Evolutionary conservation across 1,140 invertebrate species (phyloP).

Genomic region (Drosophila serrata): DNA sequence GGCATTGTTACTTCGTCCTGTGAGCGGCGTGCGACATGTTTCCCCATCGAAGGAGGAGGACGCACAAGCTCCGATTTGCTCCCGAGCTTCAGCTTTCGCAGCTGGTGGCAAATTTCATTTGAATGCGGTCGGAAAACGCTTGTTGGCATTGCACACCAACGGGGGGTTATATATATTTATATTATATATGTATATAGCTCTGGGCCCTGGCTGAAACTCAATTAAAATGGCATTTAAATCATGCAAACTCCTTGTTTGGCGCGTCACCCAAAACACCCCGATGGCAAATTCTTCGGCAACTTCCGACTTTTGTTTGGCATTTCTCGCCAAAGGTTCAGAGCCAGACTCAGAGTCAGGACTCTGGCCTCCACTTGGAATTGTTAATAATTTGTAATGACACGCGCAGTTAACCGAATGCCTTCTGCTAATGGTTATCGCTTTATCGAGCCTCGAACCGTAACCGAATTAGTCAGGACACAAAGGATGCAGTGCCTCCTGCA

Average conservation of each 20-base stretch:
- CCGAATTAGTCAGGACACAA: constrained; percentile 52
- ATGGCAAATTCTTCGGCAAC: constrained; percentile 65
- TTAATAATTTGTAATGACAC: constrained; percentile 76
- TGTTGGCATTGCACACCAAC: constrained; percentile 76
- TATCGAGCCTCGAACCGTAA: constrained; percentile 30
- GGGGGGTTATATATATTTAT: constrained; percentile 44
- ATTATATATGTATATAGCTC: constrained; percentile 5
- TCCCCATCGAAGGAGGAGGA: constrained; percentile 9
- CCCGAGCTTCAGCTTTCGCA: constrained; percentile 28
- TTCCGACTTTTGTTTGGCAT: constrained; percentile 21
- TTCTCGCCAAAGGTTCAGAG: constrained; percentile 1
- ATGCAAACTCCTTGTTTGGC: constrained; percentile 69
- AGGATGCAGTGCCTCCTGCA: constrained; percentile 53
- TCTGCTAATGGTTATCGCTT: constrained; percentile 20
- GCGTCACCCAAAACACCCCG: constrained; percentile 46
- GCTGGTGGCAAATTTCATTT: constrained; percentile 78
- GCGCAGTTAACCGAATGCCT: constrained; percentile 37
- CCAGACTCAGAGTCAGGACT: neutral
- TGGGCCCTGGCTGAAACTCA: constrained; percentile 56
- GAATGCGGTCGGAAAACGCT: constrained; percentile 67
- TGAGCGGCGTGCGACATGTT: constrained; percentile 72
- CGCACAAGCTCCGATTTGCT: constrained; percentile 8
- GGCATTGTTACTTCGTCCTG: constrained; percentile 50
- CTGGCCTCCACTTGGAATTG: constrained; percentile 59
- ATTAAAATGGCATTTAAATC: constrained; percentile 83